Evolutionary conservation across 2,888 invertebrate genomes (phyloP).

Genomic region (Eupelmus urozonus): DNA sequence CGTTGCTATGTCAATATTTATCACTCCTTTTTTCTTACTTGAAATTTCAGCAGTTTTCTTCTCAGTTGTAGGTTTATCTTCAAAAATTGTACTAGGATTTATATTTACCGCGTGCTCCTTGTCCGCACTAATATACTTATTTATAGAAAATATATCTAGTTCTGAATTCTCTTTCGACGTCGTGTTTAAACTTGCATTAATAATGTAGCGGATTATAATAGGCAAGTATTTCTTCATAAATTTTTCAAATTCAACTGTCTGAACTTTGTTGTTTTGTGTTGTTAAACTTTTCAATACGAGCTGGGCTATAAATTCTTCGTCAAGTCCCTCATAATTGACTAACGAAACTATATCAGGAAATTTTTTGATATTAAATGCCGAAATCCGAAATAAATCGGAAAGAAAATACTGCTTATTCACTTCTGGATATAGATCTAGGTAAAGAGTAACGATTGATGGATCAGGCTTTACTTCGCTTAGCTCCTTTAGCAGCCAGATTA

Average conservation of each 20-base stretch:
- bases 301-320: conserved; percentile 25
- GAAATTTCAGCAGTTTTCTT: conserved; percentile 45
- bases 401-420: conserved; percentile 52
- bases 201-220: conserved; percentile 40
- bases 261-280: neutral
- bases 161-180: conserved; percentile 24
- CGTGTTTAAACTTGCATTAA: conserved; percentile 6
- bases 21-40: conserved; percentile 39
- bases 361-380: conserved; percentile 36
- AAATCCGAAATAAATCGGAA: conserved; percentile 43
- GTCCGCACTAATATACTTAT: conserved; percentile 29
- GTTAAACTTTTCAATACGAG: conserved; percentile 2
- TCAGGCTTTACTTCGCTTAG: conserved; percentile 65
- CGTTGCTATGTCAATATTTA: conserved; percentile 41
- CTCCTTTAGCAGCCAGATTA: conserved; percentile 71
- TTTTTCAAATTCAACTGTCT: conserved; percentile 50
- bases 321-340: conserved; percentile 9
- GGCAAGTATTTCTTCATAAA: conserved; percentile 54
- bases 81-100: conserved; percentile 40
- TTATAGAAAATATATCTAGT: conserved; percentile 45
- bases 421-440: conserved; percentile 32
- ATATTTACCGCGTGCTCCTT: conserved; percentile 6
- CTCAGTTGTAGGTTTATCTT: conserved; percentile 8
- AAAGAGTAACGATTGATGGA: conserved; percentile 61
- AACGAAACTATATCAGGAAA: conserved; percentile 2